Base-by-base conservation (phyloP, 1,140 invertebrate species). In the Campoletis sonorensis region DNA sequence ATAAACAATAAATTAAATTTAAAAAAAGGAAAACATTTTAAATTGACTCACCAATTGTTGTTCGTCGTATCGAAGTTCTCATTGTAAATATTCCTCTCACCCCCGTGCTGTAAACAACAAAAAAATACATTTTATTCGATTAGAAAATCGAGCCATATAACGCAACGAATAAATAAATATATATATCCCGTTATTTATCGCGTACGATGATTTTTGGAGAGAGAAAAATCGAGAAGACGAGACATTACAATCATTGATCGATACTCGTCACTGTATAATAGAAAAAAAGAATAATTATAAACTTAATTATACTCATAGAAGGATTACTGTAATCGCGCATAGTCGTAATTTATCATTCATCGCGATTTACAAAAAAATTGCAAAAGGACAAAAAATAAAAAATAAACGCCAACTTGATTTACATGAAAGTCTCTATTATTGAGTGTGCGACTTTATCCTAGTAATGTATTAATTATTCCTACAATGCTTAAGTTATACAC, bases 401-500 rank as follows among this genome's bases (percentile, higher is more conserved):
- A 58, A 18, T 8, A 58, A n/a, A 10, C 1, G 54, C 54, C 54
- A 58, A 11, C 21, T 8, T n/a, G 54, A 58, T 58, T 58, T 10
- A 58, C 13, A 58, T n/a, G 21, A 23, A 54, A 58, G n/a, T n/a
- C 21, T n/a, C 21, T 8, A 58, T 58, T n/a, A 58, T 58, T 23
- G 54, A 58, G 18, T 58, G 54, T 58, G 54, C 54, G 54, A 58
- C 40, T 45, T 10, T 58, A 58, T 58, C 54, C 54, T 58, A 58
- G 18, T 58, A 58, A 58, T 23, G 21, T 58, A 58, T 58, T 58
- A 58, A 58, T 58, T 58, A 58, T 79, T 79, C n/a, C 51, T 70
- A 84, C 21, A 73, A 81, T 79, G 37, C n/a, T 26, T 87, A 85
- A 87, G 80, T 87, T 86, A 84, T 58, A 18, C 54, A 58, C 21